These are phyloP conservation scores for Tapera naevia DNA, from an alignment of 2,797 vertebrate genomes.

Conservation along the genomic window DNA sequence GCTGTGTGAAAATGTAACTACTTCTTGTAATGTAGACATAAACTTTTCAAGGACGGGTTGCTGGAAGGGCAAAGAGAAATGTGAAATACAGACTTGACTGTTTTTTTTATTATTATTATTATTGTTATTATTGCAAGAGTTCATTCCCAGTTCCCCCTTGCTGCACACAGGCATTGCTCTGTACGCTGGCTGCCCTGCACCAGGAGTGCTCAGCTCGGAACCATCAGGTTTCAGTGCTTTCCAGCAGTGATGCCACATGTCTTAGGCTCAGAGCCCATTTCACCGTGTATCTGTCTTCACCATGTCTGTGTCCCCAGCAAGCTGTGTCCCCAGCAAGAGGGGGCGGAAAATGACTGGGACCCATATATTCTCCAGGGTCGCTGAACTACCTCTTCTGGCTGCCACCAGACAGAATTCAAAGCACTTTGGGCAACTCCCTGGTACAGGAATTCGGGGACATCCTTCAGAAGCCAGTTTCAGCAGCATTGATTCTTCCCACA, in stretches of 20 bases:
- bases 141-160: neutral
- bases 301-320: neutral
- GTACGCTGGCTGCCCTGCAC: neutral
- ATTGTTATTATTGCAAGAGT: neutral
- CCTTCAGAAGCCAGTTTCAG: neutral
- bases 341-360: neutral
- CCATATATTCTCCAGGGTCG: neutral
- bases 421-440: rapidly evolving
- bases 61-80: constrained; percentile 37
- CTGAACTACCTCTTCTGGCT: neutral
- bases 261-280: neutral
- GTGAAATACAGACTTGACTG: neutral
- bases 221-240: neutral
- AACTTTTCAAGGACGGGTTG: constrained; percentile 40
- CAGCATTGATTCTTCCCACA: neutral
- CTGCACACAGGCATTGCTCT: constrained; percentile 20
- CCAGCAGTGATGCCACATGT: neutral
- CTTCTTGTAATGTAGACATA: constrained; percentile 26
- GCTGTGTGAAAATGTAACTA: constrained; percentile 1
- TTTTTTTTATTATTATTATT: neutral
- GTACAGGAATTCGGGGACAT: rapidly evolving
- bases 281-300: rapidly evolving
- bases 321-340: neutral
- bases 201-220: neutral
- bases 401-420: neutral